Conservation (phyloP, 1,140 invertebrate species). For the Tetramorium alpestre region DNA sequence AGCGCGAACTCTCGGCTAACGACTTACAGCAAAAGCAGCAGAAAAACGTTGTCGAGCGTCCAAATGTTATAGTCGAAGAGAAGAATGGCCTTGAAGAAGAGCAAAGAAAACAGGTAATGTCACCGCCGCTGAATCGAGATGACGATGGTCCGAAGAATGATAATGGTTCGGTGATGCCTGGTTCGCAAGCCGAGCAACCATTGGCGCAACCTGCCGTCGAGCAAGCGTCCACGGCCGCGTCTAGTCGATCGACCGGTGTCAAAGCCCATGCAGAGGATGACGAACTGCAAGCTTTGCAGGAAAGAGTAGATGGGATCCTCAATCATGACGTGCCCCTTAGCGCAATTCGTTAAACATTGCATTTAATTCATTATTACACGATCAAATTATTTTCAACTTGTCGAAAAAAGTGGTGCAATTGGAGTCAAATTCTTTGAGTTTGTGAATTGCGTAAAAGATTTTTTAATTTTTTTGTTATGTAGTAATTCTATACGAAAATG, state of each 20-base stretch:
- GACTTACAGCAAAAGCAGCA: slow-evolving; percentile 48
- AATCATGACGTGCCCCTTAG: slow-evolving; percentile 10
- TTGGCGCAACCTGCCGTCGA: neutral
- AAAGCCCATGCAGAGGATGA: slow-evolving; percentile 28
- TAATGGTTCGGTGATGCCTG: neutral
- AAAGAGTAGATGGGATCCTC: slow-evolving; percentile 60
- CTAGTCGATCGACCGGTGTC: neutral
- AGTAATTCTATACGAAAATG: neutral
- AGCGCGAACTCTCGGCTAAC: slow-evolving; percentile 51
- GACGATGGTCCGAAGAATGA: slow-evolving; percentile 1
- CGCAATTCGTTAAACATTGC: neutral
- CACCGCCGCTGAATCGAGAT: slow-evolving; percentile 35
- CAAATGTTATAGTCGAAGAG: neutral
- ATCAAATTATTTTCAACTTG: neutral
- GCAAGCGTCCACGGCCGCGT: neutral
- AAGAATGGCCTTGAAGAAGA: slow-evolving; percentile 18
- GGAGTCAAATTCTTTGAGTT: neutral
- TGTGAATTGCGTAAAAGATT: neutral
- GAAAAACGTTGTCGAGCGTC: neutral
- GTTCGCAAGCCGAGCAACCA: slow-evolving; percentile 4
- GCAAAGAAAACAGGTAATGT: slow-evolving; percentile 55
- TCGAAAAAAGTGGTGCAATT: neutral
- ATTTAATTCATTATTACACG: slow-evolving; percentile 27
- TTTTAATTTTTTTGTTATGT: neutral
- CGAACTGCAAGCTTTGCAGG: slow-evolving; percentile 57